Evolutionary conservation across 2,888 invertebrate genomes (phyloP).

Genomic region (Sarcophaga carnaria): DNA sequence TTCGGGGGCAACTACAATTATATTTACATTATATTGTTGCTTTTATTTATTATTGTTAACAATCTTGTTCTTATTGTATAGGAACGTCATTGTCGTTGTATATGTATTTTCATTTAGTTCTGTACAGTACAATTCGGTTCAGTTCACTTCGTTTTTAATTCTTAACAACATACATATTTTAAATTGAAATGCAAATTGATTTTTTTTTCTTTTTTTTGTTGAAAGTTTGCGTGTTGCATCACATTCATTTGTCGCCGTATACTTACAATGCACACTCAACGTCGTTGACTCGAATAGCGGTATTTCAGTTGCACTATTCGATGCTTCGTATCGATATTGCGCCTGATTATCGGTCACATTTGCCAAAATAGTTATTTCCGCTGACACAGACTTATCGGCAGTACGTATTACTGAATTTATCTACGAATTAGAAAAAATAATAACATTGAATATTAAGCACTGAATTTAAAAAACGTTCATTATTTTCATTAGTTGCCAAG

Average conservation of each 20-base stretch:
- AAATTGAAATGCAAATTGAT: conserved; percentile 61
- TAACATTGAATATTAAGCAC: neutral
- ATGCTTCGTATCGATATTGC: conserved; percentile 95
- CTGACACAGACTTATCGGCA: conserved; percentile 90
- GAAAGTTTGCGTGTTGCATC: too few species aligned
- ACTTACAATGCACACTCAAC: conserved; percentile 96
- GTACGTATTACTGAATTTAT: conserved; percentile 88
- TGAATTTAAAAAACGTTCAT: too few species aligned
- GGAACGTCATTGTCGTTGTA: neutral
- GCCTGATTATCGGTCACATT: conserved; percentile 97
- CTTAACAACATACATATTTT: neutral
- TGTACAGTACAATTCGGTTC: too few species aligned
- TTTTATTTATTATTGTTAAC: conserved; percentile 17
- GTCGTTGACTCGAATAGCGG: conserved; percentile 92
- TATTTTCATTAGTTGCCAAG: too few species aligned
- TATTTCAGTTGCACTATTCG: conserved; percentile 93
- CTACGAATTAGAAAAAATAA: conserved; percentile 65
- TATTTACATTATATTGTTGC: conserved; percentile 27
- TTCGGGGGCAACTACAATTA: conserved; percentile 93
- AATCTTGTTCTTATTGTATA: conserved; percentile 14
- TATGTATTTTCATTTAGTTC: neutral
- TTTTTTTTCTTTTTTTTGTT: neutral
- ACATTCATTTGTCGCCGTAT: conserved; percentile 42
- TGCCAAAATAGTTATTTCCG: conserved; percentile 92
- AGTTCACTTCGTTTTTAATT: neutral